Conservation (phyloP, 2,113 vertebrate species). For the Corythaixoides concolor region DNA sequence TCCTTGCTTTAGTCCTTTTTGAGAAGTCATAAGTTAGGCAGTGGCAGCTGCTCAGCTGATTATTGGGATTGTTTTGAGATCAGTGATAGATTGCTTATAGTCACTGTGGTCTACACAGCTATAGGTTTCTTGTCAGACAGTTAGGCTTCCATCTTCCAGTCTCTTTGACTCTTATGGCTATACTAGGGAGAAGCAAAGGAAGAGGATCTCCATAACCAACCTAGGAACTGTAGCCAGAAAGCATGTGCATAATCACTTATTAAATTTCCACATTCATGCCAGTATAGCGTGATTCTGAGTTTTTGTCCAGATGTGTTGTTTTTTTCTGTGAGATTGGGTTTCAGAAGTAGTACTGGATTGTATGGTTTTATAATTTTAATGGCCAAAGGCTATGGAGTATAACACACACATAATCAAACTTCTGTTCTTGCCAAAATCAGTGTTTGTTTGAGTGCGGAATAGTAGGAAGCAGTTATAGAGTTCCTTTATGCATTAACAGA, state of each 20-base stretch:
- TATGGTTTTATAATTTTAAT: neutral
- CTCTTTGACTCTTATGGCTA: neutral
- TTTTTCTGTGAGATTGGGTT: neutral
- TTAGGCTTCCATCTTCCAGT: neutral
- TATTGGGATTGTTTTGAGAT: neutral
- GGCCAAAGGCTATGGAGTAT: neutral
- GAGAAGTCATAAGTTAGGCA: neutral
- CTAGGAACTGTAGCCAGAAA: neutral
- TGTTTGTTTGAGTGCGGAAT: neutral
- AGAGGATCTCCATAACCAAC: neutral
- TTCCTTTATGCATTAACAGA: conserved; percentile 14
- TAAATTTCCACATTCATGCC: neutral
- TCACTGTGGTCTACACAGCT: neutral
- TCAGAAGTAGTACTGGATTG: neutral
- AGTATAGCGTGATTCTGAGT: neutral
- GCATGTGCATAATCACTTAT: neutral
- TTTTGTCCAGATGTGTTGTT: neutral
- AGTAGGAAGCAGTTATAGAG: neutral
- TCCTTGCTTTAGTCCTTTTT: neutral
- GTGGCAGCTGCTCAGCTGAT: neutral
- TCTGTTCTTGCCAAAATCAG: neutral
- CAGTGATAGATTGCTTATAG: neutral
- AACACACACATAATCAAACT: neutral
- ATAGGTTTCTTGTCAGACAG: neutral
- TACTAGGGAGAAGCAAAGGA: neutral